Conservation (phyloP, 2,113 vertebrate species). For the Syngnathoides biaculeatus region DNA sequence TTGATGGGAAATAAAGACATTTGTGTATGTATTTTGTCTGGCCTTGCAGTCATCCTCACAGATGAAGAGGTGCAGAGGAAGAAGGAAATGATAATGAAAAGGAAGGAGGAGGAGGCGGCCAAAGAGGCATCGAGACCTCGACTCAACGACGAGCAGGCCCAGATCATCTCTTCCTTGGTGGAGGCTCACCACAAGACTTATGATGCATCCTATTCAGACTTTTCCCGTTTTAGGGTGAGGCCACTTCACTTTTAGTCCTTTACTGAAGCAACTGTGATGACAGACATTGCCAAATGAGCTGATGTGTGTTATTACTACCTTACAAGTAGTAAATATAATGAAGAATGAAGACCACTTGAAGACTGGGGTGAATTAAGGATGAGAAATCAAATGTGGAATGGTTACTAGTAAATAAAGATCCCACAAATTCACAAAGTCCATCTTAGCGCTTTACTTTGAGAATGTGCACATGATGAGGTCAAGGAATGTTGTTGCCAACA, state of each 20-base stretch:
- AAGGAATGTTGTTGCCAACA: conserved; percentile 1
- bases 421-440: background rate
- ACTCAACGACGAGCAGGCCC: conserved; percentile 86
- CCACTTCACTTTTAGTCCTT: background rate
- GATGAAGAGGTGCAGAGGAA: conserved; percentile 97
- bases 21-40: background rate
- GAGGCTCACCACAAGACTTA: conserved; percentile 95
- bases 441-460: background rate
- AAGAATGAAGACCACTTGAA: background rate
- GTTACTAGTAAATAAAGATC: background rate
- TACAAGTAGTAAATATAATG: background rate
- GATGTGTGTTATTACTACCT: background rate
- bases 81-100: conserved; percentile 88
- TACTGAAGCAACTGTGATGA: background rate
- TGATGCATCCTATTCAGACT: conserved; percentile 89
- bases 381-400: background rate
- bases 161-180: conserved; percentile 80
- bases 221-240: conserved; percentile 85
- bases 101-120: conserved; percentile 92
- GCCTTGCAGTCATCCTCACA: conserved; percentile 85
- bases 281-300: background rate
- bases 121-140: conserved; percentile 84
- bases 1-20: background rate
- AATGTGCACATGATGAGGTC: background rate
- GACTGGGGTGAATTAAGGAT: background rate